phyloP scores from a whole-genome alignment of 2,797 vertebrate species.

The Periophthalmus magnuspinnatus region DNA sequence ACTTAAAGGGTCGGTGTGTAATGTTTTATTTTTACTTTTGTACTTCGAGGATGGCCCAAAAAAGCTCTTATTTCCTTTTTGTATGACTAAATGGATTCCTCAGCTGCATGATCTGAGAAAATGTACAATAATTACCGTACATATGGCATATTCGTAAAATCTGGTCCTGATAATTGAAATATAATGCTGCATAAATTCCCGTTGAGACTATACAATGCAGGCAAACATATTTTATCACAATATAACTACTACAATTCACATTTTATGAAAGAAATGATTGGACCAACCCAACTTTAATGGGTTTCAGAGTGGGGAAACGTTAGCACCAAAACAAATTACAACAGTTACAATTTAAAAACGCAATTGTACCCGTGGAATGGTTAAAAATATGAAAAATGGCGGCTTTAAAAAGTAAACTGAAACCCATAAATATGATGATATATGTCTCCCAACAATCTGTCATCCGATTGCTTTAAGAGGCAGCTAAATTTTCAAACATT shows the following conservation, averaged over 20 bases:
- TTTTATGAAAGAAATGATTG: neutral
- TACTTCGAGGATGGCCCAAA: conserved; percentile 7
- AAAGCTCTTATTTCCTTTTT: conserved; percentile 9
- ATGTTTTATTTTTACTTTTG: conserved; percentile 14
- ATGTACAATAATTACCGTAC: neutral
- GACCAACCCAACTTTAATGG: neutral
- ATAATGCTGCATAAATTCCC: neutral
- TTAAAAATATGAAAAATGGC: neutral
- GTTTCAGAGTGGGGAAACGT: neutral
- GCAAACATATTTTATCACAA: neutral
- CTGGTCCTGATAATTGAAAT: neutral
- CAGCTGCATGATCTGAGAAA: neutral
- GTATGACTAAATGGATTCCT: conserved; percentile 7
- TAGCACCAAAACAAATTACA: neutral
- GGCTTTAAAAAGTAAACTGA: neutral
- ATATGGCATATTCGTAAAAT: neutral
- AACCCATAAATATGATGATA: neutral
- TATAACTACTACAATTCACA: neutral
- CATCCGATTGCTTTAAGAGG: neutral
- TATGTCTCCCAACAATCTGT: neutral
- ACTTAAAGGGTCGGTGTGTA: conserved; percentile 5
- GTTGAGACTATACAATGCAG: neutral
- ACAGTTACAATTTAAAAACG: neutral
- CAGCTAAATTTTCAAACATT: neutral
- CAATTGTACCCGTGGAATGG: neutral